Evolutionary conservation across 2,113 vertebrate species (phyloP).

Genomic region (Chionodraco myersi): DNA sequence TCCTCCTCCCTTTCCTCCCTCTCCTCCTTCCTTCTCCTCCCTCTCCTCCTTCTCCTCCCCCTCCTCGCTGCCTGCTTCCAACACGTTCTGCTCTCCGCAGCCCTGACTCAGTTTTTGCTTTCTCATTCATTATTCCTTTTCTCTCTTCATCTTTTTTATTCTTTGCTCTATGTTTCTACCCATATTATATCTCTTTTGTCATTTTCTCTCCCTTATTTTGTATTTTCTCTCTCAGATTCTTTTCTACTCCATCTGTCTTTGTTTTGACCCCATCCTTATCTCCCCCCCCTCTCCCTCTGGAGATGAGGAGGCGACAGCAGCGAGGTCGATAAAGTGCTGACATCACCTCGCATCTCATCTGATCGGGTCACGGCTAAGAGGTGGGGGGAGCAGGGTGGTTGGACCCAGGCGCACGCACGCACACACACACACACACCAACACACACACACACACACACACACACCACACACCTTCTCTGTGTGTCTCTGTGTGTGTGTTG

Average conservation of each 20-base stretch:
- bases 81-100: neutral
- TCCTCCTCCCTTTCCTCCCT: neutral
- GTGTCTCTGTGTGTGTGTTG: neutral
- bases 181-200: neutral
- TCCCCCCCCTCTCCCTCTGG: neutral
- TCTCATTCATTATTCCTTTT: conserved; percentile 3
- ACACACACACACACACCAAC: neutral
- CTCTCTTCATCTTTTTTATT: neutral
- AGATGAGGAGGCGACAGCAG: conserved; percentile 47
- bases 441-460: neutral
- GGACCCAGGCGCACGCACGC: neutral
- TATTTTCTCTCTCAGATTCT: conserved; percentile 12
- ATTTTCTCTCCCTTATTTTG: neutral
- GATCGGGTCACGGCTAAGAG: conserved; percentile 64
- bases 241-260: conserved; percentile 11
- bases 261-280: conserved; percentile 16
- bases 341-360: conserved; percentile 66
- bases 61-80: neutral
- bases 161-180: neutral
- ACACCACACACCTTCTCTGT: too few relatives aligned
- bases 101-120: neutral
- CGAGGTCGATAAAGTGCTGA: conserved; percentile 77
- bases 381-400: neutral
- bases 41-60: neutral
- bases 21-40: neutral